Evolutionary conservation across 2,888 invertebrate species (phyloP).

Genomic region (Neocrepidodera transversa): DNA sequence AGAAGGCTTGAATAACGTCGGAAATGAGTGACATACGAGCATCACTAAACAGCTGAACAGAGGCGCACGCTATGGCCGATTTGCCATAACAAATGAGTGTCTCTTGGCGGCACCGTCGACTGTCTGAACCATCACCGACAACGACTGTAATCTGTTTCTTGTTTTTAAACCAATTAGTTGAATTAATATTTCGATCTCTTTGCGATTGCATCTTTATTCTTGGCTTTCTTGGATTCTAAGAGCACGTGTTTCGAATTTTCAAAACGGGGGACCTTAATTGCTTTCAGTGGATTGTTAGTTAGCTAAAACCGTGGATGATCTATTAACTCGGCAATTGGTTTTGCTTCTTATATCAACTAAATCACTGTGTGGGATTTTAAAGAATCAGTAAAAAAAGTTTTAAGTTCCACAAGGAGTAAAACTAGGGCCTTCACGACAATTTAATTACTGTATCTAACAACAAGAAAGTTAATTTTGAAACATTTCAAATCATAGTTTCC

Average conservation of each 20-base stretch:
- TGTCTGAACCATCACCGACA: slow-evolving; percentile 55
- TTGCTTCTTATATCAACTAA: slow-evolving; percentile 7
- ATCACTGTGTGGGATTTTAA: background rate
- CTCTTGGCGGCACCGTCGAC: slow-evolving; percentile 57
- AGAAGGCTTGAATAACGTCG: slow-evolving; percentile 55
- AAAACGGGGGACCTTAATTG: slow-evolving; percentile 28
- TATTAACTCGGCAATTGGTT: slow-evolving; percentile 26
- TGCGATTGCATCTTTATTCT: slow-evolving; percentile 27
- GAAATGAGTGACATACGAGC: slow-evolving; percentile 63
- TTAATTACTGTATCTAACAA: too few species aligned
- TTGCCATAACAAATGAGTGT: slow-evolving; percentile 61
- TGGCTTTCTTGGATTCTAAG: slow-evolving; percentile 29
- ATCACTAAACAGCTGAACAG: slow-evolving; percentile 62
- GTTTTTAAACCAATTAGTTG: slow-evolving; percentile 60
- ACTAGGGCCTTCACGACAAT: too few species aligned
- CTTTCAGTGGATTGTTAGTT: slow-evolving; percentile 33
- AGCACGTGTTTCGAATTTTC: slow-evolving; percentile 44
- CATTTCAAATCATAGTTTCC: too few species aligned
- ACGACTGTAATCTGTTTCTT: slow-evolving; percentile 51
- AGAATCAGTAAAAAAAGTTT: too few species aligned
- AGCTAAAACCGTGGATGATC: slow-evolving; percentile 33
- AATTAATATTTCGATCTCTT: slow-evolving; percentile 56
- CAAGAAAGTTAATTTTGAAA: too few species aligned
- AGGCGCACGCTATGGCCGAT: slow-evolving; percentile 61
- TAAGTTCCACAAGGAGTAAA: too few species aligned